Evolutionary conservation across 2,113 vertebrate species (phyloP).

Genomic region (Rissa tridactyla): DNA sequence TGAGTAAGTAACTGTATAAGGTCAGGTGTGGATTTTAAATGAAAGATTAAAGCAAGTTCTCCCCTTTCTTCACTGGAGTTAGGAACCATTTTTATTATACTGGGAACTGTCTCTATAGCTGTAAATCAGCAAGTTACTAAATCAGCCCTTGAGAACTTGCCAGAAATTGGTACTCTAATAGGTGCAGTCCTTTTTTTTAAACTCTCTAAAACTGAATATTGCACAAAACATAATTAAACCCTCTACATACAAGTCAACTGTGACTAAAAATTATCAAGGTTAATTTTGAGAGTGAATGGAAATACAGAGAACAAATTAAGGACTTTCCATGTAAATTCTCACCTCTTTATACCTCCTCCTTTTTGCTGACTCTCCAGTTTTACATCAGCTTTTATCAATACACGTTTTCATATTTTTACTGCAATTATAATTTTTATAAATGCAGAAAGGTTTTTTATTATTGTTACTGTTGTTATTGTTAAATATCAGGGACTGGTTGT

Average conservation of each 20-base stretch:
- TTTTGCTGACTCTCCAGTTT: neutral
- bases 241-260: neutral
- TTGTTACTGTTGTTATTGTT: neutral
- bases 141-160: neutral
- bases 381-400: neutral
- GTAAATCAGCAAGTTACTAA: constrained; percentile 34
- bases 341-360: neutral
- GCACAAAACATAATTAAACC: neutral
- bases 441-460: neutral
- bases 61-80: neutral
- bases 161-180: neutral
- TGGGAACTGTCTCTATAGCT: neutral
- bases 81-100: neutral
- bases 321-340: neutral
- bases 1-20: neutral
- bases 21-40: neutral
- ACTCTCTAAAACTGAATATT: neutral
- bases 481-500: neutral
- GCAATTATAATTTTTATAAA: neutral
- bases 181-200: neutral
- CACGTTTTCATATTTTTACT: neutral
- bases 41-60: neutral
- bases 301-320: neutral
- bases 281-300: neutral
- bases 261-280: constrained; percentile 3